Conservation (phyloP, 2,113 vertebrate species). For the Syrmaticus mikado region DNA sequence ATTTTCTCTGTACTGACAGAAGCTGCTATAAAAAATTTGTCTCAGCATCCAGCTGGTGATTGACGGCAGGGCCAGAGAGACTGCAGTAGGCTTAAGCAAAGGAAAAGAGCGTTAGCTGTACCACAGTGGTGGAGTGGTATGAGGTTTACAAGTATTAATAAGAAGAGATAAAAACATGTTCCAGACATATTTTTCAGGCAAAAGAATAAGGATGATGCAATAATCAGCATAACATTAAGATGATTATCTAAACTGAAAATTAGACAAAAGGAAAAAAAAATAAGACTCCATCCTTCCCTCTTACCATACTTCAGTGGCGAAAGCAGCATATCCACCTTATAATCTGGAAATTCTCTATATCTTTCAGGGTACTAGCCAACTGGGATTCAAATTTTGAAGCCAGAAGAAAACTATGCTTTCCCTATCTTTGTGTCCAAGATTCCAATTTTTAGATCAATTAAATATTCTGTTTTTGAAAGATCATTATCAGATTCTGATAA, state of each 20-base stretch:
- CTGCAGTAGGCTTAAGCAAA: not conserved
- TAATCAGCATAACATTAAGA: not conserved
- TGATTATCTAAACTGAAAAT: not conserved
- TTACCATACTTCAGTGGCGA: not conserved
- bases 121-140: not conserved
- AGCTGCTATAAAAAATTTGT: slow-evolving; percentile 42
- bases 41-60: slow-evolving; percentile 38
- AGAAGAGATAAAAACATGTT: not conserved
- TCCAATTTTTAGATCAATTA: not conserved
- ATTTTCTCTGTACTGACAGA: slow-evolving; percentile 58
- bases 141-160: not conserved
- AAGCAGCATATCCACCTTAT: not conserved
- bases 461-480: not conserved
- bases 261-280: not conserved
- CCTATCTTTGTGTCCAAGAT: not conserved
- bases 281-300: not conserved
- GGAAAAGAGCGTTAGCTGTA: not conserved
- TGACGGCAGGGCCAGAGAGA: slow-evolving; percentile 43
- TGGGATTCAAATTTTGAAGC: not conserved
- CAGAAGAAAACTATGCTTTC: not conserved
- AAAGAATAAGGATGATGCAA: not conserved
- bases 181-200: not conserved
- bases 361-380: not conserved
- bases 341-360: not conserved
- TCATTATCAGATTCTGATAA: not conserved